Conservation (phyloP, 2,797 vertebrate species). For the Liasis olivaceus region DNA sequence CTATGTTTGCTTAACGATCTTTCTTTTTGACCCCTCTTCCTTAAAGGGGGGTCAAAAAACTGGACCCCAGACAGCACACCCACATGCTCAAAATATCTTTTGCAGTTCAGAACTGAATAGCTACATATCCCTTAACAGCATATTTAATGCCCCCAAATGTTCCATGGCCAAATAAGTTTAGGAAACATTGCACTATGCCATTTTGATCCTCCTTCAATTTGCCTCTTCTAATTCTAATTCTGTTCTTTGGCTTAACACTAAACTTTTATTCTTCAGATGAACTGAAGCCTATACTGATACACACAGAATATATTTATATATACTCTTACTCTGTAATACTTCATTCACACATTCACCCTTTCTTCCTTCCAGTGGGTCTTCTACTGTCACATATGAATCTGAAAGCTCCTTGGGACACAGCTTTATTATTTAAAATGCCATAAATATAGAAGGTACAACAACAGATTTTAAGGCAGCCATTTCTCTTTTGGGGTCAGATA, state of each 20-base stretch:
- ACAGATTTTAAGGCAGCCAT: background rate
- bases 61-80: no score
- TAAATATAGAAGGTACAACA: no score
- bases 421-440: background rate
- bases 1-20: background rate
- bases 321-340: background rate
- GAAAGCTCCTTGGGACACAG: background rate
- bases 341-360: background rate
- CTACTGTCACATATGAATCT: background rate
- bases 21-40: background rate
- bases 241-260: background rate
- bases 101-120: background rate
- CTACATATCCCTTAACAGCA: background rate
- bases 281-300: background rate
- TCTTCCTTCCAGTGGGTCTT: background rate
- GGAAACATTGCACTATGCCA: no score
- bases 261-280: background rate
- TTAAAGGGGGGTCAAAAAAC: no score
- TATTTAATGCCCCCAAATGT: background rate
- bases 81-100: background rate
- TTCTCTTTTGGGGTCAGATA: background rate
- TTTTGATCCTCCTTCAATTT: background rate
- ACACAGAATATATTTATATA: background rate
- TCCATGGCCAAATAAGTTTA: background rate
- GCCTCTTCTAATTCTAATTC: no score